Evolutionary conservation across 2,888 invertebrate genomes (phyloP).

Genomic region (Meteorus cinctellus): DNA sequence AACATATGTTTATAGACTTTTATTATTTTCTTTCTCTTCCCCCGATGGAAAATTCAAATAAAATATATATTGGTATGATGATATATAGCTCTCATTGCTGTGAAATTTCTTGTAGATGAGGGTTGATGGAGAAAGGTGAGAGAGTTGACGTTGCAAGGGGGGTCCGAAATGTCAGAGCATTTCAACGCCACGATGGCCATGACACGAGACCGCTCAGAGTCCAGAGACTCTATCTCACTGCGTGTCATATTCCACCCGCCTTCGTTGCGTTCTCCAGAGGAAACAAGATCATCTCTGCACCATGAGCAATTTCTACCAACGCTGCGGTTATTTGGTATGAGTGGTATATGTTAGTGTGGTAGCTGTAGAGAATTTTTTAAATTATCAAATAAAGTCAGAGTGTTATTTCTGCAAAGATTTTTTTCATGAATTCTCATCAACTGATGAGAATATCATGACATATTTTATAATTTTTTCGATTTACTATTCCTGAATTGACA

Average conservation of each 20-base stretch:
- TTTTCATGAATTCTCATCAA: neutral
- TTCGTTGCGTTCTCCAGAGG: slow-evolving; percentile 29
- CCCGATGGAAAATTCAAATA: neutral
- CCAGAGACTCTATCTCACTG: slow-evolving; percentile 15
- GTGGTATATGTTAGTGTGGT: neutral
- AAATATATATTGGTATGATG: neutral
- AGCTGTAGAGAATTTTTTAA: neutral
- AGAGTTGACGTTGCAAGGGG: slow-evolving; percentile 44
- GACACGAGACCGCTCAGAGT: slow-evolving; percentile 57
- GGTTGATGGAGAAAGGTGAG: neutral
- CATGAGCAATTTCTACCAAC: slow-evolving; percentile 31
- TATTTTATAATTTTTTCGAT: neutral
- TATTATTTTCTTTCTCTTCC: neutral
- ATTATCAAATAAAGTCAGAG: neutral
- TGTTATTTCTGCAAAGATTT: neutral
- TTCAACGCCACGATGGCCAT: slow-evolving; percentile 66
- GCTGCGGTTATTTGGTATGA: neutral
- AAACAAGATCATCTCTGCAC: slow-evolving; percentile 28
- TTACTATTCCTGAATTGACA: neutral
- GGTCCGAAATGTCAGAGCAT: slow-evolving; percentile 67
- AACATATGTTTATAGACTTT: slow-evolving; percentile 2
- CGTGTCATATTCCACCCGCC: slow-evolving; percentile 12
- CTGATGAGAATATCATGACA: neutral
- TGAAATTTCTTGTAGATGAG: neutral
- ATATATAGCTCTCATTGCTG: slow-evolving; percentile 1